Percentiles rank a stretch among this genome's conserved stretches.
These are phyloP conservation scores for Ceratosolen solmsi DNA, from an alignment of 1,140 invertebrate genomes.

Conservation along the genomic window DNA sequence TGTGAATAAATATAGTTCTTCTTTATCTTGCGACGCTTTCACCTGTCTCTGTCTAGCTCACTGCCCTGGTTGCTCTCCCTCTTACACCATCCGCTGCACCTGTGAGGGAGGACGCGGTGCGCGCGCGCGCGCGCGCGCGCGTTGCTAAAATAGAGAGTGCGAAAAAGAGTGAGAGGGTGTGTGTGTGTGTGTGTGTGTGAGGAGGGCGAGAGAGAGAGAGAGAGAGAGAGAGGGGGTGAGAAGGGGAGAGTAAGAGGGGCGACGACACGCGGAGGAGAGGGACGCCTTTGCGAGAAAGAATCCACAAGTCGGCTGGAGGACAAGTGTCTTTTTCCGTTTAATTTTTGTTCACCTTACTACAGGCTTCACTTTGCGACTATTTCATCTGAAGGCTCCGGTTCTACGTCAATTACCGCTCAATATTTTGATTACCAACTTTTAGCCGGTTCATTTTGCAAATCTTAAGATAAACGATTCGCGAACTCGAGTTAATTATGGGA, in stretches of 20 bases:
- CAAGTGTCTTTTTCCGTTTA: background rate
- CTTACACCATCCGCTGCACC: constrained; percentile 7
- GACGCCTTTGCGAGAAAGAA: constrained; percentile 6
- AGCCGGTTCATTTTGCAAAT: background rate
- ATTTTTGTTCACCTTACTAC: background rate
- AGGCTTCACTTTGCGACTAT: too few species aligned
- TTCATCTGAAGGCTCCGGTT: too few species aligned
- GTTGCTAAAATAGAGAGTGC: background rate
- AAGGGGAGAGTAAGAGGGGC: background rate
- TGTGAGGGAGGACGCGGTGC: constrained; percentile 8
- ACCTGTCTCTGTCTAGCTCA: background rate
- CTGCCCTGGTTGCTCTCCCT: background rate
- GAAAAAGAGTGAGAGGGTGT: background rate
- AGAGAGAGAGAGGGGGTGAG: background rate
- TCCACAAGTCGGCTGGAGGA: constrained; percentile 1
- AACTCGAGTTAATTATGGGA: too few species aligned
- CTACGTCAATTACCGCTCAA: background rate
- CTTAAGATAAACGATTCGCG: background rate
- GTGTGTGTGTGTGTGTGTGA: background rate
- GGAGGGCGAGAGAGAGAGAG: background rate
- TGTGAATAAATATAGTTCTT: constrained; percentile 26
- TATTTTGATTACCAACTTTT: background rate
- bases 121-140: constrained; percentile 7
- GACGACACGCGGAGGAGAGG: constrained; percentile 1
- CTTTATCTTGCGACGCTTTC: background rate